Evolutionary conservation across 2,113 vertebrate species (phyloP).

Genomic region (Rhynchomys soricoides): DNA sequence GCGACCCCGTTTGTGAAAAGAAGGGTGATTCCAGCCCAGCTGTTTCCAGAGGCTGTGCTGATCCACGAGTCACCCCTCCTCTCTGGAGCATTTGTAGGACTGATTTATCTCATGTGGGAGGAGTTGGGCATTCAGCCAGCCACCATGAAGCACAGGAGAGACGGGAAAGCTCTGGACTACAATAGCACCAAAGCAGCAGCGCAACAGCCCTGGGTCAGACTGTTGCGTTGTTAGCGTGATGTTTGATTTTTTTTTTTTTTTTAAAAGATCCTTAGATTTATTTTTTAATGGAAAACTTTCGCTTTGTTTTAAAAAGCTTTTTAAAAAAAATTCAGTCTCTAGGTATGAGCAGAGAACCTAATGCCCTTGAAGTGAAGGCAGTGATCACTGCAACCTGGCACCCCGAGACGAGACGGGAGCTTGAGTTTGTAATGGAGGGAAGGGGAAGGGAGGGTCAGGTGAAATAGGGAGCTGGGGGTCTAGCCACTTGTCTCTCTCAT

Average conservation of each 20-base stretch:
- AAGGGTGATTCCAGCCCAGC: neutral
- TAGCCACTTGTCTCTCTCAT: neutral
- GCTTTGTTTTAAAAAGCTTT: neutral
- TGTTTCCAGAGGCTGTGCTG: neutral
- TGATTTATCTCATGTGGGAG: neutral
- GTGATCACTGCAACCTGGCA: no score
- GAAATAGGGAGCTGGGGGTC: neutral
- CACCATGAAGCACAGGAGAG: neutral
- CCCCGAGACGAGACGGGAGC: neutral
- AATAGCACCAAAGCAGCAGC: accelerated
- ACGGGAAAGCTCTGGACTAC: neutral
- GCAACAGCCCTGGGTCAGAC: neutral
- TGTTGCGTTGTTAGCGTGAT: neutral
- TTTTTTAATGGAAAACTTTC: neutral
- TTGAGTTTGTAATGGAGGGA: neutral
- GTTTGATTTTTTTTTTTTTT: neutral
- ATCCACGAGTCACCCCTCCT: neutral
- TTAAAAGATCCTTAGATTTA: neutral
- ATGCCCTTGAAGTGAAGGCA: neutral
- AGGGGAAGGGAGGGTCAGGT: neutral
- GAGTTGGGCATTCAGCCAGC: neutral
- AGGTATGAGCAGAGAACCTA: neutral
- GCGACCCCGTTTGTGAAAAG: neutral
- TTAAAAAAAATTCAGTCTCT: neutral
- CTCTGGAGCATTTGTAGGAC: neutral